Conservation (phyloP, 2,888 invertebrate genomes). For the Agrypnus murinus region DNA sequence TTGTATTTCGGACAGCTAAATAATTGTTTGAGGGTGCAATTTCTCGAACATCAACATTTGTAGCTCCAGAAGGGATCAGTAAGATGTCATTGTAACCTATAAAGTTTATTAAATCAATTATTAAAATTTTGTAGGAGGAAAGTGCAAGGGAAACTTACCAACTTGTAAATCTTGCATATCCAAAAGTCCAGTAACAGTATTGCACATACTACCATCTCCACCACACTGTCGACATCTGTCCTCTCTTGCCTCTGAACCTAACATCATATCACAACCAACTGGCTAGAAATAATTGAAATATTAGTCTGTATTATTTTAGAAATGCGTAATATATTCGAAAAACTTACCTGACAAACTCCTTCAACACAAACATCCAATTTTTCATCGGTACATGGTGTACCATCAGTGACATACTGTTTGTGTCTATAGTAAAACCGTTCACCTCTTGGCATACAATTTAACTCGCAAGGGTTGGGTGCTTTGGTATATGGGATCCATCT, state of each 20-base stretch:
- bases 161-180: slow-evolving; percentile 83
- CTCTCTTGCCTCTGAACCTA: slow-evolving; percentile 89
- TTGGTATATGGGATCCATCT: slow-evolving; percentile 93
- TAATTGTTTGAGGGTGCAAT: slow-evolving; percentile 90
- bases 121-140: slow-evolving; percentile 21
- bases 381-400: slow-evolving; percentile 88
- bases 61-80: slow-evolving; percentile 94
- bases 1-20: slow-evolving; percentile 89
- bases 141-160: slow-evolving; percentile 75
- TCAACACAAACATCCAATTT: slow-evolving; percentile 94
- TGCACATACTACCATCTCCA: slow-evolving; percentile 92
- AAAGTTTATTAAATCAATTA: slow-evolving; percentile 22
- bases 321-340: background rate
- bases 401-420: slow-evolving; percentile 86
- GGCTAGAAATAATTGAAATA: slow-evolving; percentile 73
- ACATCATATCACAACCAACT: slow-evolving; percentile 95
- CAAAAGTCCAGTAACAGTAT: slow-evolving; percentile 82
- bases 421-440: slow-evolving; percentile 95
- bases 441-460: slow-evolving; percentile 95
- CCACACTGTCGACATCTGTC: slow-evolving; percentile 95
- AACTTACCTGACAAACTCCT: slow-evolving; percentile 90
- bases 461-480: slow-evolving; percentile 92
- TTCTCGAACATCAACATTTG: slow-evolving; percentile 89
- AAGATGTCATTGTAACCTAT: slow-evolving; percentile 94
- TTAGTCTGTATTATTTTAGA: slow-evolving; percentile 32